Evolutionary conservation across 30 jellyfish, hydroid and myxozoan genomes (phyloP), one percentile per base, ranked within the genome.

Genomic region (Clytia hemisphaerica): DNA sequence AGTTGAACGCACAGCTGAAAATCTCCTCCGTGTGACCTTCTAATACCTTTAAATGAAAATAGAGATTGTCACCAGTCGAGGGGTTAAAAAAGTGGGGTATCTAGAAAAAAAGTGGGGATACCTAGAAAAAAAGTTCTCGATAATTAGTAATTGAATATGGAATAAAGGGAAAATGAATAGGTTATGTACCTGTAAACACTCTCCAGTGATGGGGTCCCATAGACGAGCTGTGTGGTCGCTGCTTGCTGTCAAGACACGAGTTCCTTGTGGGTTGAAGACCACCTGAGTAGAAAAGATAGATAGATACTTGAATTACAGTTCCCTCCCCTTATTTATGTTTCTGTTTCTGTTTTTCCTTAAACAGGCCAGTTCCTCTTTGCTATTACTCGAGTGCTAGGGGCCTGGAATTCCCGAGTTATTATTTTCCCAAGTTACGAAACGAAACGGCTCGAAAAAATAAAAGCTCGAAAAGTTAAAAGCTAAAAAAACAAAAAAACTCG

Each of bases 11-110:
- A 51, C 94, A 79, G 58, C 97, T 88, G 67, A 88, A 88, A 27
- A 88, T 88, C 67, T 88, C 97, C 53, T 88, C 97, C 16, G 97
- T 79, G 48, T 88, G 97, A 2, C 97, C 97, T 62, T 88, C 97
- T n/a, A 88, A 63, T 9, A 88, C 84, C 97, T 85, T 32, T 10
- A 24, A 7, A 53, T 18, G 28, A 33, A 30, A 21, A 29, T 55
- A 58, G 34, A 31, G n/a, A n/a, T n/a, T n/a, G n/a, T n/a, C n/a
- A n/a, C n/a, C n/a, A n/a, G n/a, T n/a, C n/a, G n/a, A n/a, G n/a
- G n/a, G n/a, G n/a, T n/a, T n/a, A n/a, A n/a, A n/a, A n/a, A n/a
- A n/a, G n/a, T n/a, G n/a, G n/a, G n/a, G n/a, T n/a, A n/a, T n/a
- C n/a, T n/a, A n/a, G n/a, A n/a, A n/a, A n/a, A n/a, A n/a, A n/a